These are phyloP conservation scores for Platygyra sinensis DNA, from an alignment of 64 coral and sea anemone genomes.

Conservation along the genomic window DNA sequence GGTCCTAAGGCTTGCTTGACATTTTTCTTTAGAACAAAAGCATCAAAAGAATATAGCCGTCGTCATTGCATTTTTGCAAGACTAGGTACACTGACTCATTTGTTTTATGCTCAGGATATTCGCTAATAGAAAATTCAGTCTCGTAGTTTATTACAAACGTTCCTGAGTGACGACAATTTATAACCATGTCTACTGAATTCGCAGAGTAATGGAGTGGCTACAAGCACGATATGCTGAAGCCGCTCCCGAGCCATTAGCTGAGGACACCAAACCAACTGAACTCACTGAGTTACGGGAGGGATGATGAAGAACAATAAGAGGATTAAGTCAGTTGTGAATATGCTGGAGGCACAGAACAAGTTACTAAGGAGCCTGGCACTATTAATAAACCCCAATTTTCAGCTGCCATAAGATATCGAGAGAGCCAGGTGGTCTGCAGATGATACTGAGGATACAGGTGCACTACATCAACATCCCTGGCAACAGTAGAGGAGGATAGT, in stretches of 20 bases:
- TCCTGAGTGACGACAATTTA: no score
- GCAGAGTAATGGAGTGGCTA: not conserved
- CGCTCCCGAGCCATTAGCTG: not conserved
- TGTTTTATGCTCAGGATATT: no score
- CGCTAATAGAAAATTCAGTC: no score
- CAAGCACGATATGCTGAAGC: not conserved
- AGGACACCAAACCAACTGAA: not conserved
- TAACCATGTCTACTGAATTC: not conserved
- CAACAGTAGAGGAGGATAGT: not conserved
- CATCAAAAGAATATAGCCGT: no score
- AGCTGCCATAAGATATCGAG: not conserved
- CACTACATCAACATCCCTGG: not conserved
- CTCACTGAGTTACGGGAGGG: not conserved
- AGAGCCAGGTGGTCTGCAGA: not conserved
- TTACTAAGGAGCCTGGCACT: constrained; percentile 29
- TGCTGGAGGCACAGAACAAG: constrained; percentile 43
- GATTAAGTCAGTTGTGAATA: constrained; percentile 30
- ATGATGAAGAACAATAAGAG: constrained; percentile 61
- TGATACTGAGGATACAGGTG: not conserved
- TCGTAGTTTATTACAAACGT: no score
- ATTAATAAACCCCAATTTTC: constrained; percentile 22
- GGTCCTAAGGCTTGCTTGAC: no score
- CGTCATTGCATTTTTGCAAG: no score
- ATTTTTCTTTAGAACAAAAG: no score
- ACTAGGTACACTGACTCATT: no score